Percentiles rank a stretch among this genome's conserved stretches.
Conservation (phyloP, 1,140 invertebrate genomes). For the Tetraneura akinire region DNA sequence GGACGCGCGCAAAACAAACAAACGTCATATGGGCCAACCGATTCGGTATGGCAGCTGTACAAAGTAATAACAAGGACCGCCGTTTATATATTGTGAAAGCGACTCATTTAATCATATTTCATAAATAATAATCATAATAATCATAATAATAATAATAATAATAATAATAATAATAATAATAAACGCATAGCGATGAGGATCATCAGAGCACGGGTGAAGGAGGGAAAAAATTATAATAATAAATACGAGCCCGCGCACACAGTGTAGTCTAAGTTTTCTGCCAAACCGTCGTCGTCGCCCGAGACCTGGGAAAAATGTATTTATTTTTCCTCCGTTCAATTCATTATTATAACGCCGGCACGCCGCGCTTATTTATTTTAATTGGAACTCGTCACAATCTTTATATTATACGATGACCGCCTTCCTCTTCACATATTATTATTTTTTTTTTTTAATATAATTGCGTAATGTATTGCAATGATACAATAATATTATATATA, state of each 20-base stretch:
- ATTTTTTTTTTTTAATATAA: no score
- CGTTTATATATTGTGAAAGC: constrained; percentile 46
- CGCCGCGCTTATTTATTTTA: constrained; percentile 10
- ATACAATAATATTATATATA: background rate
- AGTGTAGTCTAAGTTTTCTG: constrained; percentile 24
- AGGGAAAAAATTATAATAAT: constrained; percentile 44
- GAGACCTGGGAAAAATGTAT: constrained; percentile 16
- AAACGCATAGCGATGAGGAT: background rate
- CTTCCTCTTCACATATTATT: background rate
- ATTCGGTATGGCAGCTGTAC: constrained; percentile 45
- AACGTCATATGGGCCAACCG: constrained; percentile 29
- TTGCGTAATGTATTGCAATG: background rate
- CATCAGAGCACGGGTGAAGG: background rate
- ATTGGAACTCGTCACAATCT: background rate
- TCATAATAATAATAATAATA: no score
- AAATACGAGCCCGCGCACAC: constrained; percentile 13
- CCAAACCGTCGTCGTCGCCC: background rate
- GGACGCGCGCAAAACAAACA: constrained; percentile 24
- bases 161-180: constrained; percentile 46
- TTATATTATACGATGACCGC: background rate
- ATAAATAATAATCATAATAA: constrained; percentile 44
- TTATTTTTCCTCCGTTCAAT: constrained; percentile 23
- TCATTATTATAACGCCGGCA: background rate
- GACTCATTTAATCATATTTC: constrained; percentile 47
- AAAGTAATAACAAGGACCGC: constrained; percentile 40